Evolutionary conservation across 2,888 invertebrate genomes (phyloP), one percentile per base, ranked within the genome.

Genomic region (Drosophila kuntzei): DNA sequence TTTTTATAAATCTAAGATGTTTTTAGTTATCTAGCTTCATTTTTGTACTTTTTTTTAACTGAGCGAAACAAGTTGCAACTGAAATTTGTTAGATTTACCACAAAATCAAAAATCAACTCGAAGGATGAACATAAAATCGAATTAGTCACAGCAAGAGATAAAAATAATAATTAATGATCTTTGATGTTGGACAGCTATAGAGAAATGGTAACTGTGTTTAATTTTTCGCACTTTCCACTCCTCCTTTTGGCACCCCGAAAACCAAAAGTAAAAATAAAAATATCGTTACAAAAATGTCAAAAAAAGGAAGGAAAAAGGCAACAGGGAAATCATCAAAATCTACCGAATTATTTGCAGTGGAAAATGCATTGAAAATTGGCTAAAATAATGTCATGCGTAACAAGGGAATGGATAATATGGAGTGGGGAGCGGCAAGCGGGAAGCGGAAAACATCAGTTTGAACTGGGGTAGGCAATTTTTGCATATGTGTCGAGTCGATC

Each of bases 111-210:
- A 66, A 8, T 18, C 37, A 44, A 41, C 11, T 41, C n/a, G 27
- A 11, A 14, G 32, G 36, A n/a, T 16, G 29, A 25, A 65, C 84
- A 90, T 91, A 90, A 91, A 90, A 76, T 79, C 76, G 50, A 83
- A 90, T 90, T 90, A 89, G 90, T 90, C 84, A 89, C 90, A 85
- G 83, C 80, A 81, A 77, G 73, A 74, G 70, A 83, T 89, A 83
- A 89, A 90, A 87, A 88, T 83, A 49, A 79, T 83, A 77, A 87
- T 89, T 87, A 85, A 87, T 82, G 66, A 70, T 86, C 68, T 59
- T 46, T 37, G 22, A 25, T 36, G 36, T 37, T 58, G 39, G 58
- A 58, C 59, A 60, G 57, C 55, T n/a, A 67, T 68, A 50, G 54
- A 66, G 41, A 54, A 70, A 63, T 37, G 37, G 46, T 41, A 65